phyloP scores from a whole-genome alignment of 2,113 vertebrate species.

The Nannobrachium achirus region DNA sequence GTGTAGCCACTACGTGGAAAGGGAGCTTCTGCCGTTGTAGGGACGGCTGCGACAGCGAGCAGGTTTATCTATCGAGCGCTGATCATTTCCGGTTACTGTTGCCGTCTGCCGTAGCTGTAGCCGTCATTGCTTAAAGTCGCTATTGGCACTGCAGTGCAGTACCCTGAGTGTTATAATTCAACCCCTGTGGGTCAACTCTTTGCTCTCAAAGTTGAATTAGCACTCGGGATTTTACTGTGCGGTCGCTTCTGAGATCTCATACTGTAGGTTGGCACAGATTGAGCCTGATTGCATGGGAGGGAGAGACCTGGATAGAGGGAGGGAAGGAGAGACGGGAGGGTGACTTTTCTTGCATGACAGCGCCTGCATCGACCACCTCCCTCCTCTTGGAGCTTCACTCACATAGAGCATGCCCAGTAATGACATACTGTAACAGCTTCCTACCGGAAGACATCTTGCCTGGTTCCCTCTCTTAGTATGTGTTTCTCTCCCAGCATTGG shows the following conservation, averaged over 20 bases:
- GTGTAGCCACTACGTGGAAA: too few relatives aligned
- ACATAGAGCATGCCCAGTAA: constrained; percentile 55
- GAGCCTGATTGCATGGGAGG: constrained; percentile 65
- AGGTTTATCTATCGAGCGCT: too few relatives aligned
- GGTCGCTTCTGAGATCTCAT: neutral
- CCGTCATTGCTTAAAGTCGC: too few relatives aligned
- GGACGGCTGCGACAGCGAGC: too few relatives aligned
- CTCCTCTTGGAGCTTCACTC: constrained; percentile 21
- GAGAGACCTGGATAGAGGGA: neutral
- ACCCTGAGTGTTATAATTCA: too few relatives aligned
- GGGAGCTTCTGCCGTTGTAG: too few relatives aligned
- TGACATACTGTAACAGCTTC: neutral
- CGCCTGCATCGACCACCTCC: constrained; percentile 30
- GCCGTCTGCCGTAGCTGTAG: too few relatives aligned
- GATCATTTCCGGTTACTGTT: too few relatives aligned
- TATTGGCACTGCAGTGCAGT: neutral
- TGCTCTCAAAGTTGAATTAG: too few relatives aligned
- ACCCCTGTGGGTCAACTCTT: too few relatives aligned
- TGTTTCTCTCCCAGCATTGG: constrained; percentile 3
- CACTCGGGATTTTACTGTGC: neutral
- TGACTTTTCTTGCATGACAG: constrained; percentile 65
- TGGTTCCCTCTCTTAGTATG: neutral
- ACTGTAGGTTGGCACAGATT: neutral
- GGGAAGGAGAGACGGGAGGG: neutral
- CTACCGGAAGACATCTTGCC: neutral